These are phyloP conservation scores for Gorsachius goisagi DNA, from an alignment of 2,113 vertebrate species.

Conservation along the genomic window DNA sequence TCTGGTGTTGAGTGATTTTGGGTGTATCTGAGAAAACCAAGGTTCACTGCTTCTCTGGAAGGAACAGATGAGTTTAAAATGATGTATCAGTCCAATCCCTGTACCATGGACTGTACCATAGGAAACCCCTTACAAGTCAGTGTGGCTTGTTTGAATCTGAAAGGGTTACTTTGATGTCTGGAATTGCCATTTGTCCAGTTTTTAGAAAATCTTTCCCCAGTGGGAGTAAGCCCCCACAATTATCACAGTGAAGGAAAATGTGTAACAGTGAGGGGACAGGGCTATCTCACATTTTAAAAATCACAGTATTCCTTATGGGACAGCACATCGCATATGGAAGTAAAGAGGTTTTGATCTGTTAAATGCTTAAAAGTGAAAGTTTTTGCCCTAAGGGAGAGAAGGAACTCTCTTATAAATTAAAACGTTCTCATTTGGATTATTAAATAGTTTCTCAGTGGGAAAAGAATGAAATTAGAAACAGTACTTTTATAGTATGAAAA, in stretches of 20 bases:
- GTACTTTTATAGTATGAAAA: not conserved
- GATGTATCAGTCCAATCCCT: not conserved
- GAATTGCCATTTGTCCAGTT: not conserved
- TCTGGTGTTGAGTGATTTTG: not conserved
- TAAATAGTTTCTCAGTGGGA: not conserved
- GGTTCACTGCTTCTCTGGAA: not conserved
- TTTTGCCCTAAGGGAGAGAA: not conserved
- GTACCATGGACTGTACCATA: not conserved
- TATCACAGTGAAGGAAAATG: not conserved
- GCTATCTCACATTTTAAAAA: not conserved
- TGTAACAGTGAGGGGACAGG: not conserved
- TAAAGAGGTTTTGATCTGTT: slow-evolving; percentile 18
- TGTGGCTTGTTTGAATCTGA: not conserved
- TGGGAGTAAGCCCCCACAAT: not conserved
- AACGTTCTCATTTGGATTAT: not conserved
- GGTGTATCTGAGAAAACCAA: not conserved
- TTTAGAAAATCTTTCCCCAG: not conserved
- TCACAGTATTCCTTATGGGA: not conserved
- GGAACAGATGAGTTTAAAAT: not conserved
- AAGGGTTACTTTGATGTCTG: not conserved
- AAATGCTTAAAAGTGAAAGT: slow-evolving; percentile 10
- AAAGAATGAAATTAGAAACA: slow-evolving; percentile 3
- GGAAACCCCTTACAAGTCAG: not conserved
- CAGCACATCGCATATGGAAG: not conserved
- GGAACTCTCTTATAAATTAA: not conserved